Conservation (phyloP, 2,113 vertebrate species). For the Eolophus roseicapilla region DNA sequence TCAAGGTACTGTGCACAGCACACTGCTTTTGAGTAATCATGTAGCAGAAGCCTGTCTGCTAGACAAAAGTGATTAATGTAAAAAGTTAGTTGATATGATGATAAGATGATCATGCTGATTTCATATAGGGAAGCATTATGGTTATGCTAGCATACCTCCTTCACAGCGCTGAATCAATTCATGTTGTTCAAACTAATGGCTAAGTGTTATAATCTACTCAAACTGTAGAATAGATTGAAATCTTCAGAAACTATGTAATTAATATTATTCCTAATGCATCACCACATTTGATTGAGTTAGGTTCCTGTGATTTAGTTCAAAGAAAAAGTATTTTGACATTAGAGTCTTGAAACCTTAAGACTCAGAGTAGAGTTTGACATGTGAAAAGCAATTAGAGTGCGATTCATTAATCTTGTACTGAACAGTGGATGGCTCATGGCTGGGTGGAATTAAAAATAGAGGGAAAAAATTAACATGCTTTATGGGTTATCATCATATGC, state of each 20-base stretch:
- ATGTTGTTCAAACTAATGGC: neutral
- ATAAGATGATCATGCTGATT: neutral
- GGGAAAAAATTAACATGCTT: constrained; percentile 1
- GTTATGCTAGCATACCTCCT: neutral
- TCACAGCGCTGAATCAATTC: neutral
- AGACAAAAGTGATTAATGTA: constrained; percentile 14
- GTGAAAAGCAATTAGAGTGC: constrained; percentile 6
- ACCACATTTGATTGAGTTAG: neutral
- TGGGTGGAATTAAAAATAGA: constrained; percentile 58
- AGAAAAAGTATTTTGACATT: constrained; percentile 30
- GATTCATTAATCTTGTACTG: constrained; percentile 34
- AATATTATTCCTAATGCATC: neutral
- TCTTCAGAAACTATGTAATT: neutral
- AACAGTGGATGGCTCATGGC: neutral
- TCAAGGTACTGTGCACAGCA: neutral
- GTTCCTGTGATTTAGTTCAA: neutral
- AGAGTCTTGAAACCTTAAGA: constrained; percentile 2
- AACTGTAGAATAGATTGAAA: neutral
- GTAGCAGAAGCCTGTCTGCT: neutral
- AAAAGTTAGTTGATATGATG: neutral
- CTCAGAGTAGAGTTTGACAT: constrained; percentile 25
- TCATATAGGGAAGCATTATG: neutral
- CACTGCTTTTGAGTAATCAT: neutral
- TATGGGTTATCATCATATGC: neutral
- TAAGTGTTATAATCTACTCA: neutral